Evolutionary conservation across 2,113 vertebrate genomes (phyloP), one percentile per base, ranked within the genome.

Genomic region (Eidolon helvum): DNA sequence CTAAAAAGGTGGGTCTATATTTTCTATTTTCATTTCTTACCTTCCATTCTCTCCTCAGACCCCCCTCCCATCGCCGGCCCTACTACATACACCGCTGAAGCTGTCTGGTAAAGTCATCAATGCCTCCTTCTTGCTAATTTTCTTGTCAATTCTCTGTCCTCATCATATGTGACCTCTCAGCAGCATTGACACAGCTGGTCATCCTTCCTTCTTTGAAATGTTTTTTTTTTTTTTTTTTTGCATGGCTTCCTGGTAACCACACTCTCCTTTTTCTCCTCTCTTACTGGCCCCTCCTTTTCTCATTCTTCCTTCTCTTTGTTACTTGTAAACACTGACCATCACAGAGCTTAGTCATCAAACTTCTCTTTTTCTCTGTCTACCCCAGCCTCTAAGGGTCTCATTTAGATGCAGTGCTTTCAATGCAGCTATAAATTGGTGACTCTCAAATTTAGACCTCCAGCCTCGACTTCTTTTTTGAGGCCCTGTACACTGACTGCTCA

Each of bases 21-120:
- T 43, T 88, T 75, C 53, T 63, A 50, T 80, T 94, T 79, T 43
- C 16, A 55, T 35, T n/a, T 48, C 21, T 85, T 59, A 65, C 9
- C 38, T 48, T 43, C 71, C 8, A 40, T 72, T 79, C 35, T 30
- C 30, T 84, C 87, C 59, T 53, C 40, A 45, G 65, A 77, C 8
- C 2, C 3, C 10, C 10, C 43, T 5, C 0, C 10, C 2, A 0
- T 8, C 2, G 0, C 16, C 50, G 4, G 15, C 14, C 33, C 14
- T 21, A 65, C 43, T 35, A 50, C 7, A 15, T 35, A 50, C 7
- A 15, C 48, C n/a, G 80, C 40, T 59, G 35, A 90, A 57, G 68
- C 72, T 43, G 55, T 21, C 40, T 84, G 15, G 48, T 12, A 35
- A 80, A 80, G 71, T 66, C 71, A 84, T 65, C 8, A 72, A 33